phyloP scores from a whole-genome alignment of 2,797 vertebrate species.

The Crocidura indochinensis region DNA sequence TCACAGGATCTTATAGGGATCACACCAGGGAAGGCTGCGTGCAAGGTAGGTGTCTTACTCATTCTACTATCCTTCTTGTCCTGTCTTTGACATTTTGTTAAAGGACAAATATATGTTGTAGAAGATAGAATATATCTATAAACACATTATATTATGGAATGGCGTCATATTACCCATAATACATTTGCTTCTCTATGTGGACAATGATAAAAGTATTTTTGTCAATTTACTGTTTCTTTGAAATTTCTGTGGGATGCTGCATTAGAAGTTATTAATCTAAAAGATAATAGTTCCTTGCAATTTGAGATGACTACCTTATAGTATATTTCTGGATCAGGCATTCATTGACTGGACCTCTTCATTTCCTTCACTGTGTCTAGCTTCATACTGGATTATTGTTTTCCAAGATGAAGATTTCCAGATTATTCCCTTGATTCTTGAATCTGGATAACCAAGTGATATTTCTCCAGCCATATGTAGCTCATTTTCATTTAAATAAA shows the following conservation, averaged over 20 bases:
- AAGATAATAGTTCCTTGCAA: not conserved
- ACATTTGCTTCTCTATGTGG: not conserved
- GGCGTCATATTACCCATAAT: too few relatives aligned
- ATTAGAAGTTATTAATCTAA: too few relatives aligned
- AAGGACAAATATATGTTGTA: too few relatives aligned
- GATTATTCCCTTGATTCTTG: not conserved
- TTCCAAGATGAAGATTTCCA: not conserved
- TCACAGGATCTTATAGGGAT: too few relatives aligned
- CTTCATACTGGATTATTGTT: not conserved
- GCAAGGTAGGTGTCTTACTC: too few relatives aligned
- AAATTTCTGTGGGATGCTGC: too few relatives aligned
- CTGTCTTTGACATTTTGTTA: too few relatives aligned
- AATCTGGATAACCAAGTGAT: not conserved
- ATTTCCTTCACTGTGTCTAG: not conserved
- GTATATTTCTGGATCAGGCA: not conserved
- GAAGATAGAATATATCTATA: not conserved
- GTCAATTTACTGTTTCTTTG: too few relatives aligned
- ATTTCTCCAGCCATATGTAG: not conserved
- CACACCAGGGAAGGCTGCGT: too few relatives aligned
- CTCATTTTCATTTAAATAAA: not conserved
- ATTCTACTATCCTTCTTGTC: too few relatives aligned
- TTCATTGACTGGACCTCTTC: not conserved
- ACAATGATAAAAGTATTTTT: too few relatives aligned
- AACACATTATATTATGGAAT: too few relatives aligned
- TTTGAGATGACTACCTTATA: not conserved